Percentiles rank a stretch among this genome's conserved stretches.
Conservation (phyloP, 2,113 vertebrate species). For the Chelonoidis abingdonii region DNA sequence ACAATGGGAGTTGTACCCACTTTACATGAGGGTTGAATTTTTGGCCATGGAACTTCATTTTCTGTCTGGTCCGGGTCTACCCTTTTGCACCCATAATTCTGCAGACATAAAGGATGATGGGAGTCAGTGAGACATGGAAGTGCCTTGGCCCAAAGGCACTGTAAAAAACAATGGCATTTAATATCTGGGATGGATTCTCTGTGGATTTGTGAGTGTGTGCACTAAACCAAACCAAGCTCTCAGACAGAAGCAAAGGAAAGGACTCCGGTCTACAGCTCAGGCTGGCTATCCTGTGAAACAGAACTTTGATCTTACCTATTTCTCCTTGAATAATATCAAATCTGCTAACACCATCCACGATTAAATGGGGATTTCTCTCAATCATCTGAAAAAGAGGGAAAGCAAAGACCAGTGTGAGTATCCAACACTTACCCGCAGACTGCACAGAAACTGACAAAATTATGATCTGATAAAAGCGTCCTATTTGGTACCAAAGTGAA, state of each 20-base stretch:
- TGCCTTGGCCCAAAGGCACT: background rate
- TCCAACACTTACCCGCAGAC: background rate
- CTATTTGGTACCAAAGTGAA: background rate
- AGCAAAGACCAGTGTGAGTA: background rate
- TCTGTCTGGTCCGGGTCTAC: background rate
- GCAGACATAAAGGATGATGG: background rate
- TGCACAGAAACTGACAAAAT: background rate
- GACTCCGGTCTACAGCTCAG: background rate
- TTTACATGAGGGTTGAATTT: background rate
- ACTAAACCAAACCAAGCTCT: accelerated
- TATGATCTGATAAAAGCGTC: background rate
- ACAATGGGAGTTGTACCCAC: background rate
- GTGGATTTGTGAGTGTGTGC: background rate
- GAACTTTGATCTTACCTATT: slow-evolving; percentile 68
- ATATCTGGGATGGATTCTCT: background rate
- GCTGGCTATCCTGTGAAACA: background rate
- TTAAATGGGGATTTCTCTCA: slow-evolving; percentile 53
- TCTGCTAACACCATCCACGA: slow-evolving; percentile 76
- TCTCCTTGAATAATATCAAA: slow-evolving; percentile 82
- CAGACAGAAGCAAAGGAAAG: background rate
- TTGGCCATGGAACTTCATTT: background rate
- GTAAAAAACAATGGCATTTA: background rate
- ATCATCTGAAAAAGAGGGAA: slow-evolving; percentile 71
- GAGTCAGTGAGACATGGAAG: background rate
- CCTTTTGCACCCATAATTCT: background rate